Conservation (phyloP, 2,888 invertebrate genomes). For the Eupithecia pulchellata region DNA sequence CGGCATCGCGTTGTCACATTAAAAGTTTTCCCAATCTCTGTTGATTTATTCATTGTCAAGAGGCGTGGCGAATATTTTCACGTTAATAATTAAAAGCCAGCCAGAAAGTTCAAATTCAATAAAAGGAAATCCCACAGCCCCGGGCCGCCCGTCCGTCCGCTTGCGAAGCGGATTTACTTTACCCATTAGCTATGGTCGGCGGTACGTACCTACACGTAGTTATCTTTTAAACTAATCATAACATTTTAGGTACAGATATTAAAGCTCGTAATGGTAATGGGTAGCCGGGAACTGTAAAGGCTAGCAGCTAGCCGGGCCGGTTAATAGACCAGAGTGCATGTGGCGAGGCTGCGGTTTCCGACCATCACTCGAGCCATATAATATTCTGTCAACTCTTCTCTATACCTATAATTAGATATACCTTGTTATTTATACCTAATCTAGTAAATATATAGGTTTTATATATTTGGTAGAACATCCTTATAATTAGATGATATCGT, state of each 20-base stretch:
- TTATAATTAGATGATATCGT: too few relatives aligned
- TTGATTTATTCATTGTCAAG: constrained; percentile 32
- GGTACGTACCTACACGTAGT: constrained; percentile 23
- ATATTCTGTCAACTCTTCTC: background rate
- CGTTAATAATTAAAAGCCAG: constrained; percentile 29
- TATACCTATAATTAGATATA: too few relatives aligned
- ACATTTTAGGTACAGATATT: background rate
- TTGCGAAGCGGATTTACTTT: constrained; percentile 8
- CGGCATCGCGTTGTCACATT: constrained; percentile 10
- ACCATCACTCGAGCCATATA: background rate
- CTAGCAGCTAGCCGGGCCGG: background rate
- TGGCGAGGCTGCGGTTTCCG: background rate
- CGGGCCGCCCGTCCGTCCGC: background rate
- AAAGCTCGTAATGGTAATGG: background rate
- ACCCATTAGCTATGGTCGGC: constrained; percentile 27
- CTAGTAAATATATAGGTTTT: too few relatives aligned
- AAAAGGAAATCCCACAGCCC: constrained; percentile 14
- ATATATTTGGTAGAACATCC: too few relatives aligned
- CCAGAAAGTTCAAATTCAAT: constrained; percentile 33
- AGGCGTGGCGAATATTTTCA: constrained; percentile 26
- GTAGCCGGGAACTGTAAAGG: background rate
- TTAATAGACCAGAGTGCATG: background rate
- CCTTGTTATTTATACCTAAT: too few relatives aligned
- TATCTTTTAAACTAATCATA: background rate
- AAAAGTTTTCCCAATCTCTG: constrained; percentile 24